Percentiles rank a stretch among this genome's conserved stretches.
phyloP scores from a whole-genome alignment of 2,113 vertebrate species.

The Globicephala melas region DNA sequence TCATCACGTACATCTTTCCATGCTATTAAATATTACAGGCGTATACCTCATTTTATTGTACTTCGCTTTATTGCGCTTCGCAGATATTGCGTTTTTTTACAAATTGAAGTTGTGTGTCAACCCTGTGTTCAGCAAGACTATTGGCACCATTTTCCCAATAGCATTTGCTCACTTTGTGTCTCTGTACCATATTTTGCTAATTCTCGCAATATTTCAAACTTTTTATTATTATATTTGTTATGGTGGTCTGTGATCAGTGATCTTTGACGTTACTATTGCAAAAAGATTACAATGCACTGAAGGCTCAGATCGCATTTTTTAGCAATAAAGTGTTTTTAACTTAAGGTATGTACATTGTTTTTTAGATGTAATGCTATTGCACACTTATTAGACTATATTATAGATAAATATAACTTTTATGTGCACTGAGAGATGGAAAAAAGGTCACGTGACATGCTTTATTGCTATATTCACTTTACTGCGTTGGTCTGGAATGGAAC shows the following conservation, averaged over 20 bases:
- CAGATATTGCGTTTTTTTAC: background rate
- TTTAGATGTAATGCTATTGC: background rate
- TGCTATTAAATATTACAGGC: conserved; percentile 31
- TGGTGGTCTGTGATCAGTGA: no score
- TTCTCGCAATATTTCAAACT: rapidly evolving
- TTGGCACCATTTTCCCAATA: background rate
- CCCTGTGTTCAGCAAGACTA: background rate
- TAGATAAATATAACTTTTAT: background rate
- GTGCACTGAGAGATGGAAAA: background rate
- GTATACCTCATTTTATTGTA: background rate
- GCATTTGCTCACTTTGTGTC: background rate
- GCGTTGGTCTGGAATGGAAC: background rate
- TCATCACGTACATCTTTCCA: conserved; percentile 40
- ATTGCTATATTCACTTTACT: background rate
- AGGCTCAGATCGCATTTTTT: background rate
- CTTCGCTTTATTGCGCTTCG: background rate
- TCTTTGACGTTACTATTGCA: background rate
- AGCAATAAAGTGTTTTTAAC: background rate
- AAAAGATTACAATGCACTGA: background rate
- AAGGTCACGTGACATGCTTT: background rate
- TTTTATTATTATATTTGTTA: background rate
- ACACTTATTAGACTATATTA: background rate
- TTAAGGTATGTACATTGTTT: background rate
- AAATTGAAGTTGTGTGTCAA: background rate
- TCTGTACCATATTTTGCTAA: background rate